Percentiles rank a stretch among this genome's conserved stretches.
Conservation (phyloP, 1,140 invertebrate genomes). For the Drosophila pachea region DNA sequence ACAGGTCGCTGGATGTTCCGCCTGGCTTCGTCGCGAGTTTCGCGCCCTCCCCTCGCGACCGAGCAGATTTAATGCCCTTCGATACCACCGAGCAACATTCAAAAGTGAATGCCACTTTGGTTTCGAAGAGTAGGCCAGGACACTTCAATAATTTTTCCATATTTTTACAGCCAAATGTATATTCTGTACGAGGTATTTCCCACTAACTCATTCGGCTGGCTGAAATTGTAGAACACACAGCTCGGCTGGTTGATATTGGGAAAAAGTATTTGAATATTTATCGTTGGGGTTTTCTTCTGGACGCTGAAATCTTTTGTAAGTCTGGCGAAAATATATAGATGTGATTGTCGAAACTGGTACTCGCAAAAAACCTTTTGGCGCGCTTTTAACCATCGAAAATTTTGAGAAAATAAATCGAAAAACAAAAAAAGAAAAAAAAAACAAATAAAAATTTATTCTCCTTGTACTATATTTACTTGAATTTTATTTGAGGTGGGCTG, state of each 20-base stretch:
- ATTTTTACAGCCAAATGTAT: background rate
- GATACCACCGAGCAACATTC: too few species aligned
- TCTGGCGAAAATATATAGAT: background rate
- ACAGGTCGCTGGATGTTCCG: background rate
- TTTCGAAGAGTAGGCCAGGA: constrained; percentile 6
- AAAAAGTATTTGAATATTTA: constrained; percentile 4
- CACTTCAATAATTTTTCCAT: background rate
- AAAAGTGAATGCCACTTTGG: background rate
- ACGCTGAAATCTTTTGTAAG: background rate
- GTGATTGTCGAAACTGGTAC: background rate
- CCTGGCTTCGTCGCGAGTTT: background rate
- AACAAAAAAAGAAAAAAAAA: background rate
- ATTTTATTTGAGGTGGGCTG: background rate
- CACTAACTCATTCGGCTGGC: constrained; percentile 5
- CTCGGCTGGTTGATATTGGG: background rate
- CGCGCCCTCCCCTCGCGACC: background rate
- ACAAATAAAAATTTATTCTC: background rate
- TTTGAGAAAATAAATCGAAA: background rate
- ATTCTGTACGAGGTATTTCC: background rate
- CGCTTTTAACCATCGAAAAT: background rate
- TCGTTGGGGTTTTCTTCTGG: background rate
- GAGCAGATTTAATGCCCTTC: too few species aligned
- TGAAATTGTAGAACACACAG: constrained; percentile 7
- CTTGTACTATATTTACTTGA: constrained; percentile 71
- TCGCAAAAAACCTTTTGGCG: background rate